Conservation (phyloP, 2,797 vertebrate species). For the Psittacula derbiana region DNA sequence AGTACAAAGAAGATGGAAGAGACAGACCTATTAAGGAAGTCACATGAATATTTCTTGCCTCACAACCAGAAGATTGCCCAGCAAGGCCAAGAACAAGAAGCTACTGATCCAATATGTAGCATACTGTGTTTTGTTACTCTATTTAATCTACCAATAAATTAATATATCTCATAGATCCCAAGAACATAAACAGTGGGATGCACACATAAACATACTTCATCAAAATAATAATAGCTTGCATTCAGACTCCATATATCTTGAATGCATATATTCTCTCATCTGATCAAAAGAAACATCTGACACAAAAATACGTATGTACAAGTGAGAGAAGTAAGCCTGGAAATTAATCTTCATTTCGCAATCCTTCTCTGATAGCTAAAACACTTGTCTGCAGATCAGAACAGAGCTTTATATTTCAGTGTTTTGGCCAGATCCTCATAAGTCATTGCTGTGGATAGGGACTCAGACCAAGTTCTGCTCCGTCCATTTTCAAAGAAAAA, state of each 20-base stretch:
- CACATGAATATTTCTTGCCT: neutral
- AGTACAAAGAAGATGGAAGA: neutral
- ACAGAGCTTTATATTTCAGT: neutral
- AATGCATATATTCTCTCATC: neutral
- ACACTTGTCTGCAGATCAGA: neutral
- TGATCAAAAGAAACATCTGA: neutral
- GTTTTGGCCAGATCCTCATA: neutral
- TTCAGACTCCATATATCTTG: neutral
- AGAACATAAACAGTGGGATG: neutral
- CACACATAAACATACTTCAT: neutral
- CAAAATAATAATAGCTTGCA: neutral
- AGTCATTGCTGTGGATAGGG: neutral
- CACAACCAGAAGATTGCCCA: neutral
- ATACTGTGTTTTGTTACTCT: neutral
- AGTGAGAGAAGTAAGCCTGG: neutral
- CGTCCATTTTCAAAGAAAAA: conserved; percentile 17
- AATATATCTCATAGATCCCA: neutral
- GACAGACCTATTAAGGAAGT: neutral
- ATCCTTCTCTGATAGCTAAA: neutral
- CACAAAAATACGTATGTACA: neutral
- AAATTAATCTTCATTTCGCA: neutral
- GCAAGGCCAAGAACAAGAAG: neutral
- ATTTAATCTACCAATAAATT: neutral
- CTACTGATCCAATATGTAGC: neutral
- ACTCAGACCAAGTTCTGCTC: neutral